phyloP scores from a whole-genome alignment of 2,797 vertebrate species.

The Trematomus bernacchii region DNA sequence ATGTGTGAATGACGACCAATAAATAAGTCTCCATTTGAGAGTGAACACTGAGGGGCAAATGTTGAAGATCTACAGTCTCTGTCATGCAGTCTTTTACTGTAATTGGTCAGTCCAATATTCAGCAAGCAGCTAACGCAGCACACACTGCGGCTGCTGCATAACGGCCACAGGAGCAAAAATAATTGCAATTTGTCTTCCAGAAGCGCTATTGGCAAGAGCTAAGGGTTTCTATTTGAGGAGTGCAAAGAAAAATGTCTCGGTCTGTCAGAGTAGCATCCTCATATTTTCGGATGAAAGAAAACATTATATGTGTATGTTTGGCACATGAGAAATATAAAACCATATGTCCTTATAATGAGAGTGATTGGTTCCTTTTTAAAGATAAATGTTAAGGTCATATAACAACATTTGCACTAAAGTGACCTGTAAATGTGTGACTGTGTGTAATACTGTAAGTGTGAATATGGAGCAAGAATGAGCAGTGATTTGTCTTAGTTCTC shows the following conservation, averaged over 20 bases:
- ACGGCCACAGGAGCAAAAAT: background rate
- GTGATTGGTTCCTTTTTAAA: conserved; percentile 7
- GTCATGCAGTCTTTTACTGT: conserved; percentile 11
- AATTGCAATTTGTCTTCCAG: conserved; percentile 25
- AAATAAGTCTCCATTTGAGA: background rate
- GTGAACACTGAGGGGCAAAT: conserved; percentile 1
- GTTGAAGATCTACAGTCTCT: conserved; percentile 7
- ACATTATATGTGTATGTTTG: background rate
- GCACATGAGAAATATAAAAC: background rate
- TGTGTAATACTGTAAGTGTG: conserved; percentile 20
- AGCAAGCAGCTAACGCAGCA: background rate
- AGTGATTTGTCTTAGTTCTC: conserved; percentile 43
- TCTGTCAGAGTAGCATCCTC: conserved; percentile 1
- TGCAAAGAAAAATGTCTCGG: conserved; percentile 8
- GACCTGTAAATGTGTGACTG: background rate
- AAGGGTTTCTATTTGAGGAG: background rate
- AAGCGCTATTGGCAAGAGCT: background rate
- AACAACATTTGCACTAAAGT: conserved; percentile 16
- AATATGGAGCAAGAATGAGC: conserved; percentile 9
- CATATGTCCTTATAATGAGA: conserved; percentile 8
- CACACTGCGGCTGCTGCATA: background rate
- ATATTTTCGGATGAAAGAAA: conserved; percentile 10
- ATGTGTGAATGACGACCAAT: conserved; percentile 7
- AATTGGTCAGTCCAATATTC: conserved; percentile 23
- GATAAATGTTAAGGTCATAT: background rate